Conservation (phyloP, 1,140 invertebrate species). For the Habropoda laboriosa region DNA sequence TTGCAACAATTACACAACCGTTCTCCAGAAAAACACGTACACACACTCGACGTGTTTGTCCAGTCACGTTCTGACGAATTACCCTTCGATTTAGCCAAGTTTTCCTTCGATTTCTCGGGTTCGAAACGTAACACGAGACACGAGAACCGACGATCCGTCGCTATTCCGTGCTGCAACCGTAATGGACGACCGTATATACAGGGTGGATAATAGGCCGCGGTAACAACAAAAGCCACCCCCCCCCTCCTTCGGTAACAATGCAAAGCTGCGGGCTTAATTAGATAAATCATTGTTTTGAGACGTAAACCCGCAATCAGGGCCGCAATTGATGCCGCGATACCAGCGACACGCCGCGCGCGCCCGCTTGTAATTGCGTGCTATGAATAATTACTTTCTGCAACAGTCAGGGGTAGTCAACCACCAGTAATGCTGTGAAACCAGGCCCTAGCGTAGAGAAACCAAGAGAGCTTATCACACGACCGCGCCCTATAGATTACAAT, state of each 20-base stretch:
- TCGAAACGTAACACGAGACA: slow-evolving; percentile 9
- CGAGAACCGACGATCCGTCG: slow-evolving; percentile 53
- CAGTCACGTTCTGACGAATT: not conserved
- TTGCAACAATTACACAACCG: not conserved
- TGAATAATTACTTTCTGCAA: slow-evolving; percentile 76
- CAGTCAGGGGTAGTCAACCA: slow-evolving; percentile 64
- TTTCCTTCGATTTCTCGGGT: not conserved
- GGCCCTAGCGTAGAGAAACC: not conserved
- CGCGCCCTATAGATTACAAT: slow-evolving; percentile 28
- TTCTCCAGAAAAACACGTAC: not conserved
- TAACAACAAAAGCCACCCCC: slow-evolving; percentile 64
- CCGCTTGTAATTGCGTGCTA: slow-evolving; percentile 78
- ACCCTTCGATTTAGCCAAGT: too few species aligned
- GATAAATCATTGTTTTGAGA: slow-evolving; percentile 80
- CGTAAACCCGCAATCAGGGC: slow-evolving; percentile 73
- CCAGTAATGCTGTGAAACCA: slow-evolving; percentile 10
- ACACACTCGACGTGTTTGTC: too few species aligned
- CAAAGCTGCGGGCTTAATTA: slow-evolving; percentile 77
- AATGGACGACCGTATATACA: slow-evolving; percentile 55
- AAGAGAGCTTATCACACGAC: slow-evolving; percentile 11
- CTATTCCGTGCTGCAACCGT: slow-evolving; percentile 60
- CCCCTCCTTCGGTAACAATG: slow-evolving; percentile 72
- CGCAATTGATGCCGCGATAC: slow-evolving; percentile 75
- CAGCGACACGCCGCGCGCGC: slow-evolving; percentile 59
- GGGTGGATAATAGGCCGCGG: slow-evolving; percentile 54